Conservation (phyloP, 2,113 vertebrate species). For the Motacilla tschutschensis region DNA sequence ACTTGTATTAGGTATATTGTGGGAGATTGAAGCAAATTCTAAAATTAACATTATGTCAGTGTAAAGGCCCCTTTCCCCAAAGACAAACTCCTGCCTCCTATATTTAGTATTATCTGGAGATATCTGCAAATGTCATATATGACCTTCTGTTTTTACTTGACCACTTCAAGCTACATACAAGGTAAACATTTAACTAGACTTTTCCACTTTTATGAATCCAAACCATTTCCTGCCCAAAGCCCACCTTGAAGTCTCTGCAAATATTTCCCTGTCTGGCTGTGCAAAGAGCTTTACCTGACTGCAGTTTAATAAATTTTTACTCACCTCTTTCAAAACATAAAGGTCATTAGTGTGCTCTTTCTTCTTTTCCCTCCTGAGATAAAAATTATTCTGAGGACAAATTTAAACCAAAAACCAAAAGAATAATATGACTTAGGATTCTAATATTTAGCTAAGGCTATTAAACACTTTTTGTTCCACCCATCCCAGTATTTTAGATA, state of each 20-base stretch:
- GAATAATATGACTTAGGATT: conserved; percentile 13
- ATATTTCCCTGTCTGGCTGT: conserved; percentile 44
- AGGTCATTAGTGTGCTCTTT: conserved; percentile 33
- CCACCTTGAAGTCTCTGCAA: conserved; percentile 32
- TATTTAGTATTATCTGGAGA: conserved; percentile 57
- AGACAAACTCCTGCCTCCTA: conserved; percentile 46
- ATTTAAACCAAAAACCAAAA: conserved; percentile 1
- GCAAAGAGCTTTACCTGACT: conserved; percentile 38
- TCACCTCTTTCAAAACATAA: conserved; percentile 42
- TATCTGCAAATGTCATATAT: conserved; percentile 68
- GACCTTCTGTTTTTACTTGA: conserved; percentile 67
- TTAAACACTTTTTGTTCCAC: neutral
- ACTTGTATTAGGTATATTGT: neutral
- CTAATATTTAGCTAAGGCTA: conserved; percentile 38
- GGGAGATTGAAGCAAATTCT: conserved; percentile 24
- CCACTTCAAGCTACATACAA: conserved; percentile 41
- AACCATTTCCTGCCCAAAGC: conserved; percentile 47
- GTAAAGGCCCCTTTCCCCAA: neutral
- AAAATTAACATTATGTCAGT: neutral
- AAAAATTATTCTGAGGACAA: conserved; percentile 32
- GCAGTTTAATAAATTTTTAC: conserved; percentile 54
- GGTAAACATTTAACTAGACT: conserved; percentile 62
- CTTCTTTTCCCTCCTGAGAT: neutral
- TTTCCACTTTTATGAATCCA: conserved; percentile 50
- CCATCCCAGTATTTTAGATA: neutral